Evolutionary conservation across 2,888 invertebrate species (phyloP).

Genomic region (Eristalinus aeneus): DNA sequence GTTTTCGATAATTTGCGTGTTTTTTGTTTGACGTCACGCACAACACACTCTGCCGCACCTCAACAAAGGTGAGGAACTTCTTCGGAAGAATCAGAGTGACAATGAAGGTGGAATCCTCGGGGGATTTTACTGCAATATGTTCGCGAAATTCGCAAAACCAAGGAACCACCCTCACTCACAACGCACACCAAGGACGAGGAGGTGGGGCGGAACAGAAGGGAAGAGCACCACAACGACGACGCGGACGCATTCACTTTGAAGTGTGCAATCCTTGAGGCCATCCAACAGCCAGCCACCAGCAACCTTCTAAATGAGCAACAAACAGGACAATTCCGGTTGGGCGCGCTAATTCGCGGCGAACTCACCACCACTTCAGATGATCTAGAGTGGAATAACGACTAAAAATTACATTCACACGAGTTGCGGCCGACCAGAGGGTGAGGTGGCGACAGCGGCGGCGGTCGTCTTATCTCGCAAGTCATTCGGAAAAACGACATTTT

Average conservation of each 20-base stretch:
- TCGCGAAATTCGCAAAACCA: slow-evolving; percentile 33
- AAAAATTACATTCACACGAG: slow-evolving; percentile 60
- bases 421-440: slow-evolving; percentile 11
- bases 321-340: slow-evolving; percentile 69
- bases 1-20: slow-evolving; percentile 47
- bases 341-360: slow-evolving; percentile 56
- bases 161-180: slow-evolving; percentile 10
- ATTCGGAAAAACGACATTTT: slow-evolving; percentile 81
- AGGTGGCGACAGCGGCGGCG: slow-evolving; percentile 11
- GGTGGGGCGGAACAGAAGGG: neutral
- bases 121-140: slow-evolving; percentile 44
- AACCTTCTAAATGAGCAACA: slow-evolving; percentile 67
- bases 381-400: slow-evolving; percentile 69
- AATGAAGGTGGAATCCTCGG: slow-evolving; percentile 41
- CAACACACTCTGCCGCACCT: slow-evolving; percentile 42
- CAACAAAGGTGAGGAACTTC: slow-evolving; percentile 22
- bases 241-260: slow-evolving; percentile 52
- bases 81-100: slow-evolving; percentile 34
- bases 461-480: slow-evolving; percentile 77
- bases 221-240: slow-evolving; percentile 15
- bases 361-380: slow-evolving; percentile 42
- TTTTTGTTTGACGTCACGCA: slow-evolving; percentile 64
- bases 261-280: slow-evolving; percentile 39
- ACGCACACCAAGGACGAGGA: neutral
- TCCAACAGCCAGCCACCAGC: slow-evolving; percentile 31